Conservation (phyloP, 35 echinoderm and acorn worm species). For the Heliocidaris erythrogramma region DNA sequence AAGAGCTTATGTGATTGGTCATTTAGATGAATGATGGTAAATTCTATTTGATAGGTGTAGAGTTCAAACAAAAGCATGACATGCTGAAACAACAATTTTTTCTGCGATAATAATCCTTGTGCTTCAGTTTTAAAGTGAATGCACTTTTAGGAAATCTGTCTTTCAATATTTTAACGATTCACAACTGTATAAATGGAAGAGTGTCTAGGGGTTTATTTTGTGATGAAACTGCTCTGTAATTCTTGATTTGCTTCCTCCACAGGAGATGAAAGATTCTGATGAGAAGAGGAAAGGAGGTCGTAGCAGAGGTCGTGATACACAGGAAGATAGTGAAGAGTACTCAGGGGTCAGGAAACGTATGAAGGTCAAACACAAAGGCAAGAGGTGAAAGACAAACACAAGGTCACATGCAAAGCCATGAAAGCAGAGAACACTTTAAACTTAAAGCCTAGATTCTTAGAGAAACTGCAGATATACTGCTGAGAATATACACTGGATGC, state of each 20-base stretch:
- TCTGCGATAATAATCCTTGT: too few relatives aligned
- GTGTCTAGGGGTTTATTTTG: too few relatives aligned
- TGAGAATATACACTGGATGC: neutral
- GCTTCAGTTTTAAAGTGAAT: too few relatives aligned
- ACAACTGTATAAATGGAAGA: too few relatives aligned
- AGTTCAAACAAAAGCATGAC: too few relatives aligned
- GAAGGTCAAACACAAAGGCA: slow-evolving; percentile 75
- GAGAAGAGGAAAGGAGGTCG: slow-evolving; percentile 85
- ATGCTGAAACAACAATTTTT: too few relatives aligned
- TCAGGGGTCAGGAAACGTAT: slow-evolving; percentile 82
- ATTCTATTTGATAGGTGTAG: too few relatives aligned
- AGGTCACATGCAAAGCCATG: neutral
- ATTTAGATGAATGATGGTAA: too few relatives aligned
- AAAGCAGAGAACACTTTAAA: neutral
- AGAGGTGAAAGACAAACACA: neutral
- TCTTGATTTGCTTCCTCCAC: neutral
- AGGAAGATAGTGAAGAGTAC: slow-evolving; percentile 86
- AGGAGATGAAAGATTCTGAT: slow-evolving; percentile 96
- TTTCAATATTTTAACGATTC: too few relatives aligned
- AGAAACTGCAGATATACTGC: neutral
- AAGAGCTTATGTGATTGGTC: too few relatives aligned
- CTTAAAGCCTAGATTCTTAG: neutral
- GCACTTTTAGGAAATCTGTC: too few relatives aligned
- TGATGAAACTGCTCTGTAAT: too few relatives aligned
- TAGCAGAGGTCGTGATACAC: slow-evolving; percentile 49